Evolutionary conservation across 2,797 vertebrate species (phyloP), one percentile per base, ranked within the genome.

Genomic region (Channa striata): DNA sequence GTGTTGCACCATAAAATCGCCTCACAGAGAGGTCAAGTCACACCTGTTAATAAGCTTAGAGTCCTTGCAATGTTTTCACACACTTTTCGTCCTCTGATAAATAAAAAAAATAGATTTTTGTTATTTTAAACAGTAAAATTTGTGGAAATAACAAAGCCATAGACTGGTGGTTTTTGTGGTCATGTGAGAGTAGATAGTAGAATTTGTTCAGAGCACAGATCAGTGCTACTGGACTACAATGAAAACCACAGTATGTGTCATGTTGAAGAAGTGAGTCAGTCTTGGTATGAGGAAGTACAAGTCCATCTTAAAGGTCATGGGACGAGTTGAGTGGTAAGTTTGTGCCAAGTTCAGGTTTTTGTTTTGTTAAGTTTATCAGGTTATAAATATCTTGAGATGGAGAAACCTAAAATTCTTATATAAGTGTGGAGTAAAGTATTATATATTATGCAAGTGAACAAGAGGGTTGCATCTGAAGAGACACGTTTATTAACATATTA

Each of bases 401-500:
- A 19, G 25, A 30, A 30, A 30, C 17, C n/a, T 7, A 19, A 19
- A 43, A 17, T n/a, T n/a, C n/a, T n/a, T 17, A 43, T 19, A 44
- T 4, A 37, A 20, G 25, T 2, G 1, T 30, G 25, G 6, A 30
- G 25, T 30, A 30, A 30, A 30, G 0, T 30, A 30, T 30, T 30
- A 4, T 2, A 43, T 37, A 17, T 19, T 19, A 7, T 37, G 36
- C 8, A 6, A 9, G 8, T 64, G 12, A 59, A 11, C 8, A n/a
- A 2, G 6, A 48, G 3, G n/a, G 13, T 14, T 60, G 4, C 2
- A 53, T 25, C 2, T 36, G 46, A 60, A 19, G 4, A 57, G 25
- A 74, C 11, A 1, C 13, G 16, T 81, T 77, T 80, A 77, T 75
- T 82, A 23, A 49, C 13, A 25, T 53, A 39, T 43, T 40, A 9